Evolutionary conservation across 2,797 vertebrate species (phyloP), one percentile per base, ranked within the genome.

Genomic region (Xenopus petersii): DNA sequence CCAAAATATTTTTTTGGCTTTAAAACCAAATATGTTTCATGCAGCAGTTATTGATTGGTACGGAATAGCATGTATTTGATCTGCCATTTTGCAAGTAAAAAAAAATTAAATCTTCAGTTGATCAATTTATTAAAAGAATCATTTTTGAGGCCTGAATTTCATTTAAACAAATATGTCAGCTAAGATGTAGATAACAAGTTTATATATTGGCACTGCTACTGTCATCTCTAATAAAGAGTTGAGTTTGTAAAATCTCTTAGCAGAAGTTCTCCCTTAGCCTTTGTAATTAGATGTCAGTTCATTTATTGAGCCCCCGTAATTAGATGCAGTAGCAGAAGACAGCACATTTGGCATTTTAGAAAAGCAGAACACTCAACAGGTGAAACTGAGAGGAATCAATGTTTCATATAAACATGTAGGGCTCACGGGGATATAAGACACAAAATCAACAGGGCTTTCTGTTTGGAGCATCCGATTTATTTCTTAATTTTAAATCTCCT

Each of bases 281-380:
- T 72, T 83, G 85, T 81, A 77, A 86, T 84, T 80, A 80, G 13
- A 73, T 85, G 36, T 84, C 81, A 80, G 67, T 64, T 79, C 2
- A 82, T 83, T 84, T 75, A 77, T 75, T 84, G 76, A 76, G 70
- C 81, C 10, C 56, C 77, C 66, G 74, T 79, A 74, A 80, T 81
- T 75, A 71, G 80, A 76, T 70, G 46, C 55, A 75, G 55, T 12
- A 65, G 55, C 80, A 80, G 33, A 64, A 74, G 76, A 80, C 70
- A 67, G 55, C 51, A 17, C 73, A 71, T 66, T 42, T 83, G 80
- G 66, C 79, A 81, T 71, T 71, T 80, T 64, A 73, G 69, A 30
- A 78, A 73, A 60, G 49, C 48, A 78, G 77, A 79, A 72, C 5
- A 63, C 74, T 55, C 74, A 82, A 81, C 59, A 86, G n/a, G 49